A percentile compares a stretch with the other conserved stretches of the same genome.
Conservation (phyloP, 2,113 vertebrate species). For the Oreotragus oreotragus region DNA sequence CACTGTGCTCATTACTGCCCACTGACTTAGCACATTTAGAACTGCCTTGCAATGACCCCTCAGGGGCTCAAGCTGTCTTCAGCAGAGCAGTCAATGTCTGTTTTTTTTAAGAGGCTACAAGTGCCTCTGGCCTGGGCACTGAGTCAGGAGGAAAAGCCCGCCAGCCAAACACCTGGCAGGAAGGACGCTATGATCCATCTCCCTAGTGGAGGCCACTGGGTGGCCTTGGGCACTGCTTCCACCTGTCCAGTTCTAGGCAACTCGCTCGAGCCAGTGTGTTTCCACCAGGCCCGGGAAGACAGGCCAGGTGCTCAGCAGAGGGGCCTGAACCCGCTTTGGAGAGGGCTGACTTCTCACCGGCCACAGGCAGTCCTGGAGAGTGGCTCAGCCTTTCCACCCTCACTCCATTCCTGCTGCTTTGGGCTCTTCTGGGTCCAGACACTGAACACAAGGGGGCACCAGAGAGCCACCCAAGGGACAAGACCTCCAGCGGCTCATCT, state of each 20-base stretch:
- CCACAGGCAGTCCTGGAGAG: neutral
- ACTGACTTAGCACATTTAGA: slow-evolving; percentile 62
- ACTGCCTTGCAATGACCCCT: slow-evolving; percentile 6
- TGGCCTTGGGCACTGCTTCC: neutral
- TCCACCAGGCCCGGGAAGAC: neutral
- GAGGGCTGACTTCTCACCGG: neutral
- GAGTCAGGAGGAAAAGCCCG: neutral
- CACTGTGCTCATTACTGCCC: slow-evolving; percentile 49
- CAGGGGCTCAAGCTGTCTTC: neutral
- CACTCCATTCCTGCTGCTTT: neutral
- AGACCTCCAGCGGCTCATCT: neutral
- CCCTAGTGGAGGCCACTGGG: neutral
- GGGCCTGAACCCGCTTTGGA: neutral
- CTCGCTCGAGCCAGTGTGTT: neutral
- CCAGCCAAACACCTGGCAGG: neutral
- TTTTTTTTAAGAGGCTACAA: neutral
- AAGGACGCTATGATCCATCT: neutral
- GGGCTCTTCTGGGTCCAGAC: neutral
- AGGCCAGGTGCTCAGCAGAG: neutral
- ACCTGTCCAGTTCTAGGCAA: neutral
- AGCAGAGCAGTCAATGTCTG: neutral
- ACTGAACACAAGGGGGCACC: slow-evolving; percentile 40
- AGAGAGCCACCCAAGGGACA: neutral
- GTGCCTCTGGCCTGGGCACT: slow-evolving; percentile 1
- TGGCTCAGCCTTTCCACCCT: neutral